Conservation (phyloP, 2,888 invertebrate species). For the Mycogona germanica region DNA sequence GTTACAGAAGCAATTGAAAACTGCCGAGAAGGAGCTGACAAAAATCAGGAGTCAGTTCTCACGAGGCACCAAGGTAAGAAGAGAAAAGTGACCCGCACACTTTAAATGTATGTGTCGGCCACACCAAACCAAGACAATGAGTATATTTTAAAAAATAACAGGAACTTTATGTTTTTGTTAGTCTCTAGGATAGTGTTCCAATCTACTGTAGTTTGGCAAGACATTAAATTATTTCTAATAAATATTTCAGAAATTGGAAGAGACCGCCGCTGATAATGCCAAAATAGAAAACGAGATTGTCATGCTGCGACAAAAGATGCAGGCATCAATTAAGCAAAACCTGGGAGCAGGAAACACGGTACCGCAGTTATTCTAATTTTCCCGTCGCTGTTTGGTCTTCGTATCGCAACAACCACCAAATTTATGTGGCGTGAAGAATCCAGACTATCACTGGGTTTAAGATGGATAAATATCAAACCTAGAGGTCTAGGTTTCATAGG, state of each 20-base stretch:
- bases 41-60: slow-evolving; percentile 74
- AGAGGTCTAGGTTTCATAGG: too few relatives aligned
- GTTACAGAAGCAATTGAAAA: slow-evolving; percentile 53
- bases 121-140: too few relatives aligned
- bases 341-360: slow-evolving; percentile 8
- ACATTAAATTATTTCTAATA: slow-evolving; percentile 26
- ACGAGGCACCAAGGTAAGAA: slow-evolving; percentile 81
- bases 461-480: too few relatives aligned
- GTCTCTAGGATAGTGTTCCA: not conserved
- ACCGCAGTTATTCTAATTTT: too few relatives aligned
- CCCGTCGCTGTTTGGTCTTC: too few relatives aligned
- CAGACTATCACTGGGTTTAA: too few relatives aligned
- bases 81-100: too few relatives aligned
- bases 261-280: slow-evolving; percentile 81
- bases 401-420: too few relatives aligned
- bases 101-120: too few relatives aligned
- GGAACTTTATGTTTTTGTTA: too few relatives aligned
- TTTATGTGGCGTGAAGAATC: too few relatives aligned
- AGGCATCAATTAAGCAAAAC: slow-evolving; percentile 25
- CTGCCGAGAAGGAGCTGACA: slow-evolving; percentile 64
- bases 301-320: slow-evolving; percentile 68
- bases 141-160: too few relatives aligned
- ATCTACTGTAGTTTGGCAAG: not conserved
- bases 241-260: slow-evolving; percentile 63
- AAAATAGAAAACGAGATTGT: slow-evolving; percentile 76